Base-by-base conservation (phyloP, 1,140 invertebrate genomes). In the Lepeophtheirus salmonis region DNA sequence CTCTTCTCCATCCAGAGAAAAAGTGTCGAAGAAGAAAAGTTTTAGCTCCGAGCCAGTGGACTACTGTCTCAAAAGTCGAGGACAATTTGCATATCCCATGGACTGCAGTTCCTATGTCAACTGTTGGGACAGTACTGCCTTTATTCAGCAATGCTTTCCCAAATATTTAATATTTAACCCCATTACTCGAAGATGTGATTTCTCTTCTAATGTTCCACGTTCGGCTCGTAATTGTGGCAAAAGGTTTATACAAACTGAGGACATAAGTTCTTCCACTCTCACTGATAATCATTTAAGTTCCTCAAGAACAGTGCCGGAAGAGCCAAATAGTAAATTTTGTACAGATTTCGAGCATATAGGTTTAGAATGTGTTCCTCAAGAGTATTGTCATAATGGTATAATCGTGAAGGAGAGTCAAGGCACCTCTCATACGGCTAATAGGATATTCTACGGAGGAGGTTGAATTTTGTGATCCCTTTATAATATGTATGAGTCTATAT, bases 91-190 rank as follows among this genome's bases (percentile, higher is more conserved):
- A 2, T 61, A 61, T 21, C 20, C 41, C 16, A 3, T 16, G 16
- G 59, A 61, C 25, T 61, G 59, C 21, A 52, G 54, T n/a, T 18
- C 41, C 16, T 61, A 53, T 53, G 49, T 61, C n/a, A 25, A 61
- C 25, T 61, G 59, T 16, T 61, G 59, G 59, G 25, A 61, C 25
- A 18, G 18, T n/a, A n/a, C 17, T 2, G 59, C n/a, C 13, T 22
- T 60, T 51, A 16, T 60, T 10, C 12, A 50, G 4, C 56, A 16
- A 12, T 60, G 30, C 20, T 20, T 41, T 51, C 49, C 49, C 3
- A 6, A 17, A 2, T n/a, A 50, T 50, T 20, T 60, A 14, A 18
- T 22, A 25, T 56, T 23, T 13, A 25, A 56, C 12, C 20, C 17
- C 6, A 56, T 22, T 22, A 10, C 17, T 12, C 3, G 23, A 20